Base-by-base conservation (phyloP, 1,140 invertebrate species). In the Maconellicoccus hirsutus region DNA sequence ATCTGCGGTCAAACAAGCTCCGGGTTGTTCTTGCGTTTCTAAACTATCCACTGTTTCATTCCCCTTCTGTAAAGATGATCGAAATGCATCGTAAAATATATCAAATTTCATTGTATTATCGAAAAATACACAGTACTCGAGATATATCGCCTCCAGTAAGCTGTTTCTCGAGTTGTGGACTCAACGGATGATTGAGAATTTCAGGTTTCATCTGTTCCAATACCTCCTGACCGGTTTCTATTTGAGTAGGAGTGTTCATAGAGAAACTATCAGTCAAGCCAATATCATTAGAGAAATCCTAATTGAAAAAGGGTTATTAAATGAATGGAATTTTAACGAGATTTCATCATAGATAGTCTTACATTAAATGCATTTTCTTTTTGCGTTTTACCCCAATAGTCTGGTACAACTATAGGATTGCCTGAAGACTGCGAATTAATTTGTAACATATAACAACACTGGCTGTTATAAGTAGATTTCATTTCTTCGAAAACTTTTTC, bases 401-500 rank as follows among this genome's bases (percentile, higher is more conserved):
- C 42, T 3, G 42, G 42, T 52, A 52, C n/a, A 16, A 52, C n/a
- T 4, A 52, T 19, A 52, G 12, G 42, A 52, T 87, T 84, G 59
- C 79, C 80, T 1, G 82, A 78, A 69, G 81, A 82, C 75, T 85
- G 84, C 6, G 93, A 95, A 80, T 96, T 96, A 71, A 96, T 91
- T 78, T 87, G 85, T 27, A 98, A 81, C 75, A 96, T 81, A 79
- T 95, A 94, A 80, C 93, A 96, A 77, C 90, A 90, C 73, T 86
- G 84, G 33, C 84, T 83, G 26, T 92, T 93, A 81, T 93, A 96
- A 25, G 87, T 86, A 61, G 86, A 86, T 80, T 94, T 93, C 78
- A 96, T 85, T 73, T 85, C 85, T 77, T 92, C 89, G 83, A 90
- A 95, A 69, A 88, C 81, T 75, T 86, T 82, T 79, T 93, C 89